Evolutionary conservation across 2,797 vertebrate genomes (phyloP).

Genomic region (Meriones psammophilus): DNA sequence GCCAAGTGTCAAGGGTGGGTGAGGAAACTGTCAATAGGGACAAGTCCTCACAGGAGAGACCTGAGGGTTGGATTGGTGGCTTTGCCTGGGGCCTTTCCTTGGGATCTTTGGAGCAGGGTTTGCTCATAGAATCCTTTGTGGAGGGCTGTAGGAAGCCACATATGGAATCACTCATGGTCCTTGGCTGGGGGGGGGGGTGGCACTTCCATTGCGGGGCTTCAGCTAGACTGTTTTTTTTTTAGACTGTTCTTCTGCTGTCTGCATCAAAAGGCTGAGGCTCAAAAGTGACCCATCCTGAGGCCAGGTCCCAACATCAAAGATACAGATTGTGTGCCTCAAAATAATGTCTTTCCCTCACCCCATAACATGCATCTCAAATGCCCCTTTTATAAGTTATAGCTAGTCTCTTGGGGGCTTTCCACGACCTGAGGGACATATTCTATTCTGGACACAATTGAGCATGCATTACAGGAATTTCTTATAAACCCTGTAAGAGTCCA

Average conservation of each 20-base stretch:
- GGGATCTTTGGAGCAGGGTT: not conserved
- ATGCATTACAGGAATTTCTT: not conserved
- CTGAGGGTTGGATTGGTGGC: not conserved
- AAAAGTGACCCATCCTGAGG: not conserved
- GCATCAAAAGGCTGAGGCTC: not conserved
- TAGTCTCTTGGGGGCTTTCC: not conserved
- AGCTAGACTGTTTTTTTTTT: not conserved
- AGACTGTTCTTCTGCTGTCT: not conserved
- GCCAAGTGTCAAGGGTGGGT: slow-evolving; percentile 40
- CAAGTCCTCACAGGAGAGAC: not conserved
- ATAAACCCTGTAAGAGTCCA: not conserved
- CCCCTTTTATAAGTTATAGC: not conserved
- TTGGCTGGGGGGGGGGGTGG: not conserved
- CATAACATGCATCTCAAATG: not conserved
- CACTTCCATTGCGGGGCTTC: not conserved
- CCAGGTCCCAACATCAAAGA: not conserved
- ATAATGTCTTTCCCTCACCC: not conserved
- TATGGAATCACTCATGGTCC: not conserved
- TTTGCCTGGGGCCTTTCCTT: not conserved
- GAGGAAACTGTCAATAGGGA: not conserved
- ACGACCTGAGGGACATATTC: too few relatives aligned
- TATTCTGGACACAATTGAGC: not conserved
- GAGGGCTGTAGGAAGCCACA: not conserved
- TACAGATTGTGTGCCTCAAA: not conserved
- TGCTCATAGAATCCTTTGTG: not conserved